Base-by-base conservation (phyloP, 23 tunicate genomes). In the Ascidia mentula region DNA sequence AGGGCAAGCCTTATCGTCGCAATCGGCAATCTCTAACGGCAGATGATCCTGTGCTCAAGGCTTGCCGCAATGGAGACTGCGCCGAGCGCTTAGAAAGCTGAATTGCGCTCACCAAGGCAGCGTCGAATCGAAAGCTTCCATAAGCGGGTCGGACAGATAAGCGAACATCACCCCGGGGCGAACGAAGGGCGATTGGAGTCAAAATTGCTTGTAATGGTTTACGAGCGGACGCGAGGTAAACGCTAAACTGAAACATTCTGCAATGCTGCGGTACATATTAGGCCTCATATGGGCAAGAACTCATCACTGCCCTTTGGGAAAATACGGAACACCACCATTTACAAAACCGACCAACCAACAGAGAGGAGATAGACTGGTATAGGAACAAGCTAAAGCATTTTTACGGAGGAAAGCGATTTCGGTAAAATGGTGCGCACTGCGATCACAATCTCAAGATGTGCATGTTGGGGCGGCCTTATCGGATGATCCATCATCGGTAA, bases 401-500 rank as follows among this genome's bases (percentile, higher is more conserved):
- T n/a, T 6, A 28, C 65, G 65, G 28, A 28, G 22, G 24, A 53
- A 53, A 53, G 65, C 65, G 65, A 53, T 5, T 5, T 53, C 13
- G 65, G 24, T 53, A 3, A 53, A 53, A 53, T 53, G 28, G 22
- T 28, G 28, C 13, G 22, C 28, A 26, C 24, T 26, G 22, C 24
- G 65, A 53, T 53, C 65, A 53, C 65, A 53, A 53, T 53, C 65
- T 53, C 24, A 28, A 20, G 65, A 26, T 53, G 7, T 28, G 65
- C 65, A 53, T 53, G 65, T 53, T 53, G 65, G 65, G 65, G 65
- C 65, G 28, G 24, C 65, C 65, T 53, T 53, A 53, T 53, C 65
- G 65, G 22, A 53, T 53, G 28, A 53, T 53, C 65, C 65, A 53
- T 53, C 65, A 53, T 20, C 65, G 65, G 65, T 53, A 53, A 53